Evolutionary conservation across 2,797 vertebrate species (phyloP).

Genomic region (Avahi laniger): DNA sequence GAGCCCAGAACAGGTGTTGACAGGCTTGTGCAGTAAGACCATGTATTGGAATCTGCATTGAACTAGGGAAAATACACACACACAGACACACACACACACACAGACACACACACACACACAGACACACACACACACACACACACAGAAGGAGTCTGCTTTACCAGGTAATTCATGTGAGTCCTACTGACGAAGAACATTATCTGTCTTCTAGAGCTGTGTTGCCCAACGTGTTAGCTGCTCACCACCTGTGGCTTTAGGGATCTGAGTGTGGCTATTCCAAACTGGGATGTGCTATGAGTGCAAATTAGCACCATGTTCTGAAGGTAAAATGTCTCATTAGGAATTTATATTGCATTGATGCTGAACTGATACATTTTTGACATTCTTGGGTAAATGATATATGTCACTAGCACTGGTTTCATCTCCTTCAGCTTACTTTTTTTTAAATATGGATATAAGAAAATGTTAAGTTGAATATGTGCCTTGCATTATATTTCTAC

Average conservation of each 20-base stretch:
- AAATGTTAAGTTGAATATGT: not conserved
- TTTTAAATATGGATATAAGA: not conserved
- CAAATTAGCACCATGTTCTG: not conserved
- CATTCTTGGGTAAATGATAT: not conserved
- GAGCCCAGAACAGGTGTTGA: too few relatives aligned
- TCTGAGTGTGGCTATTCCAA: not conserved
- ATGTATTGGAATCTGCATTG: not conserved
- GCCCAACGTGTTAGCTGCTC: not conserved
- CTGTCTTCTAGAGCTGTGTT: not conserved
- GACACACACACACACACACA: too few relatives aligned
- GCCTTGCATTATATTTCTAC: not conserved
- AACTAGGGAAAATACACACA: not conserved
- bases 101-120: too few relatives aligned
- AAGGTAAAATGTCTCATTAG: not conserved
- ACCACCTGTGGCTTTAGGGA: accelerated
- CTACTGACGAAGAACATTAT: not conserved
- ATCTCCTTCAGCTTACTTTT: not conserved
- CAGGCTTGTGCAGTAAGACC: accelerated
- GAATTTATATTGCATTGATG: not conserved
- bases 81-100: too few relatives aligned
- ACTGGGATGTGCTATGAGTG: accelerated
- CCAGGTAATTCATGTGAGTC: not conserved
- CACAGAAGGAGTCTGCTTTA: not conserved
- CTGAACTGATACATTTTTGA: not conserved
- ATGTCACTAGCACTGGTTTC: not conserved